Conservation (phyloP, 2,113 vertebrate genomes). For the Fulmarus glacialis region DNA sequence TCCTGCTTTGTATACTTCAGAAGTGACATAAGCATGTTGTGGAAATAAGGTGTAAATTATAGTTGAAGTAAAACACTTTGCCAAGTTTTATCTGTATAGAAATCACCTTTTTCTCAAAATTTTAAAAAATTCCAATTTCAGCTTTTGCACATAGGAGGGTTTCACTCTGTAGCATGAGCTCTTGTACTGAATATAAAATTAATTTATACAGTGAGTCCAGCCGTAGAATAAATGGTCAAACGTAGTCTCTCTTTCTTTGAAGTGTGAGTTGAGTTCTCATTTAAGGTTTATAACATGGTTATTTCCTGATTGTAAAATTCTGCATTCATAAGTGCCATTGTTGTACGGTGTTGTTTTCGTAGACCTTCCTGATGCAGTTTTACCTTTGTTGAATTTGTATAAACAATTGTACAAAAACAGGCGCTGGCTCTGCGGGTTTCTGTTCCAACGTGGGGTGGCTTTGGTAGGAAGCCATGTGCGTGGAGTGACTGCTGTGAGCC, state of each 20-base stretch:
- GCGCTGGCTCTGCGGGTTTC: constrained; percentile 48
- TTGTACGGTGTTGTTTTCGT: constrained; percentile 79
- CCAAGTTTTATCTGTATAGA: constrained; percentile 74
- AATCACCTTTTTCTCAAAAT: constrained; percentile 72
- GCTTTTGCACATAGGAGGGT: constrained; percentile 77
- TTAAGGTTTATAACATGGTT: constrained; percentile 72
- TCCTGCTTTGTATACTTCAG: constrained; percentile 73
- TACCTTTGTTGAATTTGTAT: constrained; percentile 85
- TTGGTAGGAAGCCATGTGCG: not conserved
- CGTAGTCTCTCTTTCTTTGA: constrained; percentile 67
- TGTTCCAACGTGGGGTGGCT: not conserved
- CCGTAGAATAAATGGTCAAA: constrained; percentile 74
- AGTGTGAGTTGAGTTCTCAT: constrained; percentile 74
- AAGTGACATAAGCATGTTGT: constrained; percentile 78
- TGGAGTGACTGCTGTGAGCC: too few species aligned
- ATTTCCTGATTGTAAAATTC: constrained; percentile 74
- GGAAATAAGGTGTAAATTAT: constrained; percentile 75
- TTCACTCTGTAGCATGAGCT: constrained; percentile 76
- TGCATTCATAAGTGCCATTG: constrained; percentile 82
- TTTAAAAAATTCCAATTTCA: constrained; percentile 65
- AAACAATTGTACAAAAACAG: constrained; percentile 80
- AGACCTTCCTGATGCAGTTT: constrained; percentile 76
- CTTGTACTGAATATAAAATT: constrained; percentile 70
- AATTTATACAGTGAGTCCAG: constrained; percentile 74
- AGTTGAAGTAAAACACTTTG: constrained; percentile 69